Evolutionary conservation across 2,888 invertebrate genomes (phyloP).

Genomic region (Tiphia femorata): DNA sequence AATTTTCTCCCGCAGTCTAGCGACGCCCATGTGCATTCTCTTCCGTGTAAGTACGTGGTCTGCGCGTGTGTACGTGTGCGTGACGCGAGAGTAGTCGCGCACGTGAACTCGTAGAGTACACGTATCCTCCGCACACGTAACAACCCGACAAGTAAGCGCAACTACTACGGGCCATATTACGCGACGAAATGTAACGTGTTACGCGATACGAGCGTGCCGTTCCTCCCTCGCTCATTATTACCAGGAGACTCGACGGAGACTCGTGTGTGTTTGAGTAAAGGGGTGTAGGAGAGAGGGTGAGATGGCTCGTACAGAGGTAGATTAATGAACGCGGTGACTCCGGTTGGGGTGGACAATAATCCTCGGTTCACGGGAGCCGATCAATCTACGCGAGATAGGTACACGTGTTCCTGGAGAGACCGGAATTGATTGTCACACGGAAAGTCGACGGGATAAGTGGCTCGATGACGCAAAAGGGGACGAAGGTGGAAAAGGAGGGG

Average conservation of each 20-base stretch:
- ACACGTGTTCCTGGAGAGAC: too few species aligned
- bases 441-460: too few species aligned
- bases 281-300: too few species aligned
- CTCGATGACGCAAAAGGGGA: not conserved
- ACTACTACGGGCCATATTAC: conserved; percentile 22
- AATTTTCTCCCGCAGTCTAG: too few species aligned
- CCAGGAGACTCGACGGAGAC: conserved; percentile 14
- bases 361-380: too few species aligned
- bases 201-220: conserved; percentile 21
- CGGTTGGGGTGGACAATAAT: conserved; percentile 3
- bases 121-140: too few species aligned
- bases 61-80: conserved; percentile 1
- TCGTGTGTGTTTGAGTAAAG: conserved; percentile 16
- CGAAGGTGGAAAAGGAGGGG: not conserved
- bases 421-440: too few species aligned
- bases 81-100: not conserved
- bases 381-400: too few species aligned
- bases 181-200: conserved; percentile 30
- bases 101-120: conserved; percentile 3
- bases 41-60: not conserved
- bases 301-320: conserved; percentile 14
- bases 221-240: conserved; percentile 10
- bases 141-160: too few species aligned
- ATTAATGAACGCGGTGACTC: conserved; percentile 24
- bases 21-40: not conserved